Evolutionary conservation across 2,888 invertebrate species (phyloP), one percentile per base, ranked within the genome.

Genomic region (Candidula unifasciata): DNA sequence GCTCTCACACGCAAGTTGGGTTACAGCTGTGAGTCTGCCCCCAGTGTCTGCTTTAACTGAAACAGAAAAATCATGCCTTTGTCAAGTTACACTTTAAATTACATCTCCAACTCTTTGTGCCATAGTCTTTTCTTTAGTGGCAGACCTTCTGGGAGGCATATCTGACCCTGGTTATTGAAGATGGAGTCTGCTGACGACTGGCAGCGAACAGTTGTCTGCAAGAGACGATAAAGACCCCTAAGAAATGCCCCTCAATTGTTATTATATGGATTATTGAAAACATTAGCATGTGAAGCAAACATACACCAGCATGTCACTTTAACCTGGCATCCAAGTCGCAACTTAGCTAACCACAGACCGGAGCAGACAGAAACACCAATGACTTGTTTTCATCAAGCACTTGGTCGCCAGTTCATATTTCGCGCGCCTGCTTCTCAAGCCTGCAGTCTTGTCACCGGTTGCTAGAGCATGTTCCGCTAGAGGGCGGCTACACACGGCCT

Each of bases 351-450:
- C 27, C 44, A 2, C 73, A 64, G 35, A 60, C 10, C 35, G 64
- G 16, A 37, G 73, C 3, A 35, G 3, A 57, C 24, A 73, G 30
- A 64, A 37, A 74, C 37, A 74, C 60, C 73, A 60, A 60, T 64
- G 27, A 71, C 71, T 60, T 44, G 64, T 74, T 3, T 82, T 35
- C 76, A 24, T 27, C 24, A 66, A 21, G 37, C 76, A 52, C 52
- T 35, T 77, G 44, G 60, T 35, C 78, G 83, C 69, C n/a, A 83
- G 71, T 83, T 83, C 83, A 83, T 83, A 83, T 83, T 83, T 83
- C 83, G 78, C 83, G 83, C 83, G 83, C 83, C 64, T 83, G 78
- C 71, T 71, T 78, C 71, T 71, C 78, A 71, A 35, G 37, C 71
- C 35, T 69, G 83, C 60, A 78, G 78, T 52, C 60, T 79, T 60